Conservation (phyloP, 2,888 invertebrate genomes). For the Eupithecia centaureata region DNA sequence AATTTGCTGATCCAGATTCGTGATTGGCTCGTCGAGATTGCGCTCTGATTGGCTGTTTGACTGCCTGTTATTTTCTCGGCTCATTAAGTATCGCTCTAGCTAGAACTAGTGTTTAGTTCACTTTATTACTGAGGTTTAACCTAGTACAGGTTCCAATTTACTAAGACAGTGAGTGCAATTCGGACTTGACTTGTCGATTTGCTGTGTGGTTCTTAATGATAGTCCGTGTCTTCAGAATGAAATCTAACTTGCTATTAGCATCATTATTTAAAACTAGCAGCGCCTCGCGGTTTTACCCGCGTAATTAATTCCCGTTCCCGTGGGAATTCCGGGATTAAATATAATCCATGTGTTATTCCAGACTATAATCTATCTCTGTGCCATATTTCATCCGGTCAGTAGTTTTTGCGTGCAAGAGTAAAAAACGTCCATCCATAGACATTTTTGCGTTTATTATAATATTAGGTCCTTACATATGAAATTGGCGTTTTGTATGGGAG, state of each 20-base stretch:
- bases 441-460: too few species aligned
- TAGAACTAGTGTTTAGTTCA: slow-evolving; percentile 16
- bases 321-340: too few species aligned
- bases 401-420: too few species aligned
- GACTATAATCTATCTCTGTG: too few species aligned
- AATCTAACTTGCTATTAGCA: not conserved
- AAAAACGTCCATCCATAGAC: too few species aligned
- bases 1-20: slow-evolving; percentile 9
- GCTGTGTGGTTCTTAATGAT: not conserved
- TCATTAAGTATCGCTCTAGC: slow-evolving; percentile 23
- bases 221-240: slow-evolving; percentile 5
- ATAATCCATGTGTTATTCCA: too few species aligned
- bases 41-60: slow-evolving; percentile 20
- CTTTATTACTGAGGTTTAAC: slow-evolving; percentile 26
- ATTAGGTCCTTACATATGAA: too few species aligned
- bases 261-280: too few species aligned
- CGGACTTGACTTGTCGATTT: slow-evolving; percentile 4
- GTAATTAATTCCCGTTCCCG: too few species aligned
- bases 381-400: too few species aligned
- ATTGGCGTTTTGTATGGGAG: too few species aligned
- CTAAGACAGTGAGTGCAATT: not conserved
- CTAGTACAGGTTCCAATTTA: slow-evolving; percentile 17
- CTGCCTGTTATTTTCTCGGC: slow-evolving; percentile 22
- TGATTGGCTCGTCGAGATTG: slow-evolving; percentile 29
- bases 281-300: too few species aligned